Percentiles rank a stretch among this genome's conserved stretches.
Evolutionary conservation across 2,113 vertebrate species (phyloP).

Genomic region (Vulpes ferrilata): DNA sequence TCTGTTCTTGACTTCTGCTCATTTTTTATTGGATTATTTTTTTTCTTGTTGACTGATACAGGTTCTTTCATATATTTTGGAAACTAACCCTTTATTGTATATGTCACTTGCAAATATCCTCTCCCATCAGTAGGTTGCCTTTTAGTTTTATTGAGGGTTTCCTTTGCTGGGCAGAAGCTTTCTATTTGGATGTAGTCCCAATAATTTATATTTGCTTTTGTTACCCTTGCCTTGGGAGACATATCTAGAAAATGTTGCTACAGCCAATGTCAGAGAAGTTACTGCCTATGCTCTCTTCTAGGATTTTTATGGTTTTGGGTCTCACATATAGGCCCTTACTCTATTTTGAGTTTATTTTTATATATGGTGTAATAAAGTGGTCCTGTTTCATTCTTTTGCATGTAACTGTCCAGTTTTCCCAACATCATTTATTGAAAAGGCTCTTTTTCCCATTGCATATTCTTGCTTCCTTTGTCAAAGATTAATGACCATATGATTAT

Average conservation of each 20-base stretch:
- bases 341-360: background rate
- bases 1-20: background rate
- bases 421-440: background rate
- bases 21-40: background rate
- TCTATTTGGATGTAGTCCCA: background rate
- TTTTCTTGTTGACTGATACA: background rate
- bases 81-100: background rate
- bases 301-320: background rate
- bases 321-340: background rate
- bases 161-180: background rate
- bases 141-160: background rate
- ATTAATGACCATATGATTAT: background rate
- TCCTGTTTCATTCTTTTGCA: background rate
- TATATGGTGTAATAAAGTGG: background rate
- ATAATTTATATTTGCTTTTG: background rate
- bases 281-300: background rate
- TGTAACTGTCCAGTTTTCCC: background rate
- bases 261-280: background rate
- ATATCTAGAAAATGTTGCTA: background rate
- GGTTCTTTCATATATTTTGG: background rate
- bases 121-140: background rate
- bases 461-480: background rate
- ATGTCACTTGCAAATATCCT: background rate
- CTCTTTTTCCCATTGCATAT: background rate
- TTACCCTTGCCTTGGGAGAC: background rate